Evolutionary conservation across 2,113 vertebrate genomes (phyloP).

Genomic region (Recurvirostra avosetta): DNA sequence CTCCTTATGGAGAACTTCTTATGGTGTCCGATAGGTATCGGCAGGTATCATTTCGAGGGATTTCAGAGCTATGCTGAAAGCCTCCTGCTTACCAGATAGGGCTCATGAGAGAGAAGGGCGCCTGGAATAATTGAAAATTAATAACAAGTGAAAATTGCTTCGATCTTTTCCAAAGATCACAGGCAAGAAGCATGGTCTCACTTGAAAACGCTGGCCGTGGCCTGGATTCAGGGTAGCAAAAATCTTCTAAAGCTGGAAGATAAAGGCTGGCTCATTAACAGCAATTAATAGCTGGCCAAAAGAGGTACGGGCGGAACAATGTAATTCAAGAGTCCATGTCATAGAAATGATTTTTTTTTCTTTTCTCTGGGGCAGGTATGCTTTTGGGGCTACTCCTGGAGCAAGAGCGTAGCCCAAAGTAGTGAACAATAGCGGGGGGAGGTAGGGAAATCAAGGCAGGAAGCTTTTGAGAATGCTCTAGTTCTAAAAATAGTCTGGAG

Average conservation of each 20-base stretch:
- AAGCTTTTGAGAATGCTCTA: not conserved
- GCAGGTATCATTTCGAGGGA: not conserved
- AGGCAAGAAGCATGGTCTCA: not conserved
- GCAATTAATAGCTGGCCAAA: not conserved
- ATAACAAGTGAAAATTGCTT: not conserved
- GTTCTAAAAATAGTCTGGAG: slow-evolving; percentile 1
- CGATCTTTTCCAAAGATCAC: not conserved
- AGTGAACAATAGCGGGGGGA: not conserved
- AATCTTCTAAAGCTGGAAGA: not conserved
- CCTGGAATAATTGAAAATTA: not conserved
- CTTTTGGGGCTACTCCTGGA: not conserved
- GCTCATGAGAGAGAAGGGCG: not conserved
- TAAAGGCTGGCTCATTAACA: not conserved
- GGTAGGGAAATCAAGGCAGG: slow-evolving; percentile 37
- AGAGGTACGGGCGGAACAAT: not conserved
- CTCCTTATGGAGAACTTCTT: not conserved
- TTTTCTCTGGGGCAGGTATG: not conserved
- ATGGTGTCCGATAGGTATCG: accelerated
- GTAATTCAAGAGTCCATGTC: accelerated
- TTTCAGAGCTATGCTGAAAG: not conserved
- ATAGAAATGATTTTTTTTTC: not conserved
- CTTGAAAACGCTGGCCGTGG: not conserved
- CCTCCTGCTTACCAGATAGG: not conserved
- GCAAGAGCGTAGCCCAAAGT: not conserved
- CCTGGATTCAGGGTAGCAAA: not conserved